These are phyloP conservation scores for Octopus sinensis DNA, from an alignment of 1,140 invertebrate genomes.

Conservation along the genomic window DNA sequence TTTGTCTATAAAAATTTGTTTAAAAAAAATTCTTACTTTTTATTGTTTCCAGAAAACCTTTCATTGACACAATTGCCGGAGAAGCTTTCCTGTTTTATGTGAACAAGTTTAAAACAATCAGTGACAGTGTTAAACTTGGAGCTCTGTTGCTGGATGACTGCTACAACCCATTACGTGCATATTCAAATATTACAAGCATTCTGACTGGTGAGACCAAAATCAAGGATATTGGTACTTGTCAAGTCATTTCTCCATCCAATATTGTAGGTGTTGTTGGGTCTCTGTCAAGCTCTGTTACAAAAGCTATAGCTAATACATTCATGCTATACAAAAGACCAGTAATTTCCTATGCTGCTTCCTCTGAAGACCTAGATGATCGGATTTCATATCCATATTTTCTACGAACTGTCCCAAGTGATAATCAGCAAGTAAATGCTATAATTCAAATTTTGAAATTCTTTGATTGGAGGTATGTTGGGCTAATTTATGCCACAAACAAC, in stretches of 20 bases:
- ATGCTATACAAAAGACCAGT: constrained; percentile 63
- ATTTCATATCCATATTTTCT: constrained; percentile 48
- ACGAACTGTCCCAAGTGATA: constrained; percentile 50
- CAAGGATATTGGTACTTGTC: background rate
- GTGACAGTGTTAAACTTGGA: constrained; percentile 38
- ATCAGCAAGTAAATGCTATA: constrained; percentile 68
- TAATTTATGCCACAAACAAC: constrained; percentile 47
- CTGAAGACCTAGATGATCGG: constrained; percentile 46
- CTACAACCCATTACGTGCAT: constrained; percentile 38
- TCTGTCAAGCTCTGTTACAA: constrained; percentile 41
- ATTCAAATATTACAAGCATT: constrained; percentile 34
- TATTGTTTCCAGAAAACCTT: background rate
- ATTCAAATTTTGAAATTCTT: constrained; percentile 65
- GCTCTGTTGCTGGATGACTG: constrained; percentile 48
- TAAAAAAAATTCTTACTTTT: background rate
- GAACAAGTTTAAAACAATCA: constrained; percentile 21
- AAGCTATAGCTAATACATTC: constrained; percentile 35
- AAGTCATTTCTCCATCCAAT: constrained; percentile 28
- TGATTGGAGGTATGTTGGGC: constrained; percentile 44
- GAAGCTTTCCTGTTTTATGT: constrained; percentile 44
- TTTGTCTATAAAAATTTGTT: too few species aligned
- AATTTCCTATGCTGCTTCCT: constrained; percentile 44
- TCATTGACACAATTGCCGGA: constrained; percentile 34
- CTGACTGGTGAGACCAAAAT: constrained; percentile 26
- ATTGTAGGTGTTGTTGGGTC: constrained; percentile 42